These are phyloP conservation scores for Centroberyx gerrardi DNA, from an alignment of 2,797 vertebrate genomes.

Conservation along the genomic window DNA sequence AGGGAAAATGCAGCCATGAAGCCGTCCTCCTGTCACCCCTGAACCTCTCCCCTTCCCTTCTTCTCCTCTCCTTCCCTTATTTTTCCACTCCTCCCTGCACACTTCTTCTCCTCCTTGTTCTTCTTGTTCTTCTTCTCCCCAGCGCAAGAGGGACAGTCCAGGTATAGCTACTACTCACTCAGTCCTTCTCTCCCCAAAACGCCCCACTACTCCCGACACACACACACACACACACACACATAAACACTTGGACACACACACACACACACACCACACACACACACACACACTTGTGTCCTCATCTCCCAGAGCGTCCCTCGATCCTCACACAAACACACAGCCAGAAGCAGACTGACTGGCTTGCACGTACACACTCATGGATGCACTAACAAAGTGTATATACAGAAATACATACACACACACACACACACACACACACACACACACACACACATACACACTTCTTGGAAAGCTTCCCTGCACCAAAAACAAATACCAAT, in stretches of 20 bases:
- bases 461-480: slow-evolving; percentile 86
- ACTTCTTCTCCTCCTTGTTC: slow-evolving; percentile 52
- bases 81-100: slow-evolving; percentile 48
- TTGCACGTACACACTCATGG: slow-evolving; percentile 64
- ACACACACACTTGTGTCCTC: slow-evolving; percentile 54
- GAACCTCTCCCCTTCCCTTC: slow-evolving; percentile 78
- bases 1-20: slow-evolving; percentile 84
- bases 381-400: slow-evolving; percentile 62
- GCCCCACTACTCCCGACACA: slow-evolving; percentile 61
- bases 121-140: slow-evolving; percentile 30
- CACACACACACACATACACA: slow-evolving; percentile 50
- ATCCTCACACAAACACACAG: slow-evolving; percentile 53
- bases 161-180: slow-evolving; percentile 77
- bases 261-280: slow-evolving; percentile 8
- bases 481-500: slow-evolving; percentile 87
- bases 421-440: too few species aligned
- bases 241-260: slow-evolving; percentile 21
- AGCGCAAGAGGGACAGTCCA: slow-evolving; percentile 73
- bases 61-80: slow-evolving; percentile 29
- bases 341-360: slow-evolving; percentile 71
- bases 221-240: slow-evolving; percentile 48
- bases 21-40: slow-evolving; percentile 85
- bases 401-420: slow-evolving; percentile 59
- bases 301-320: slow-evolving; percentile 62
- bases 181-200: slow-evolving; percentile 71